Conservation (phyloP, 2,888 invertebrate genomes). For the Nomada ferruginata region DNA sequence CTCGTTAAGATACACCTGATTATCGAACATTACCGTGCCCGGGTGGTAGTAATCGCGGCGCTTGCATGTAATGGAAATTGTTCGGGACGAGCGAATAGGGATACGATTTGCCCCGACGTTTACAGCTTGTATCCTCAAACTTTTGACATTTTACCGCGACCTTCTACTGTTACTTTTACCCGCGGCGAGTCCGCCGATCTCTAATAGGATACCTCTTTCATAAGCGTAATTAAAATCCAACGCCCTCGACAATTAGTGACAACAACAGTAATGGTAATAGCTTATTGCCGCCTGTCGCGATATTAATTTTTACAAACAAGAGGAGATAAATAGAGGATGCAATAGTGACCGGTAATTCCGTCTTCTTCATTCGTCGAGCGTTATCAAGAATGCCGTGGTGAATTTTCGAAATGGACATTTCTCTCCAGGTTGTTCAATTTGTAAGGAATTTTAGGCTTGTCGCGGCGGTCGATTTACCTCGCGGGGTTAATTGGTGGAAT, state of each 20-base stretch:
- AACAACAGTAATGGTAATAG: neutral
- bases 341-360: too few species aligned
- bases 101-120: conserved; percentile 13
- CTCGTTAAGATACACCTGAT: conserved; percentile 70
- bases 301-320: too few species aligned
- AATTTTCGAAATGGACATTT: too few species aligned
- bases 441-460: neutral
- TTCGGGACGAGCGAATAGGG: conserved; percentile 36
- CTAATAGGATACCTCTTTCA: neutral
- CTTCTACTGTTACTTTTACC: neutral
- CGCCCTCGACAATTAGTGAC: neutral
- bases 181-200: neutral
- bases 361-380: too few species aligned
- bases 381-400: too few species aligned
- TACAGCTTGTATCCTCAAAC: neutral
- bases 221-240: too few species aligned
- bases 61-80: conserved; percentile 68
- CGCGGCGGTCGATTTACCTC: neutral
- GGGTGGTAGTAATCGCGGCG: conserved; percentile 64
- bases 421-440: too few species aligned
- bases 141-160: neutral
- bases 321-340: too few species aligned
- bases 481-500: neutral
- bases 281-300: too few species aligned
- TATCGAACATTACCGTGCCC: conserved; percentile 67